Evolutionary conservation across 2,797 vertebrate genomes (phyloP).

Genomic region (Anabas testudineus): DNA sequence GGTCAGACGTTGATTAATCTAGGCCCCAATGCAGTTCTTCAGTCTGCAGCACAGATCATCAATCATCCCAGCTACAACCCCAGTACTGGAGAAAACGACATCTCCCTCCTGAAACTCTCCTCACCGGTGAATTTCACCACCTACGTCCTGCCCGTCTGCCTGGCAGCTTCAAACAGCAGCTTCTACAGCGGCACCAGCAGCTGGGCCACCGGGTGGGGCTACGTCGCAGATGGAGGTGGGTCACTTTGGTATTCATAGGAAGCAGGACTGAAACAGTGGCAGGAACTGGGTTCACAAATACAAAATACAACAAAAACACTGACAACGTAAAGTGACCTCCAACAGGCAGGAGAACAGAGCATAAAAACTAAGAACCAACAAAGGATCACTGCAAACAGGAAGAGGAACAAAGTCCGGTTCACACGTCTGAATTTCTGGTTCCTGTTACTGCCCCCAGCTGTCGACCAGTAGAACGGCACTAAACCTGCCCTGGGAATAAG

Average conservation of each 20-base stretch:
- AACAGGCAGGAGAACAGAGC: no score
- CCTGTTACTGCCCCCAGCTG: no score
- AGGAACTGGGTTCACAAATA: no score
- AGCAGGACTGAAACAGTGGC: background rate
- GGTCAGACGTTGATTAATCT: background rate
- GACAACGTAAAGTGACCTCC: no score
- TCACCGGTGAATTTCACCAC: conserved; percentile 46
- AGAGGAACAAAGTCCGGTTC: no score
- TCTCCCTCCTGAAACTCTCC: conserved; percentile 64
- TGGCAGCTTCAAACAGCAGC: conserved; percentile 53
- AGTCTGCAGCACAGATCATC: background rate
- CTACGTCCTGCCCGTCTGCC: conserved; percentile 62
- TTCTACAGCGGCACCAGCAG: conserved; percentile 22
- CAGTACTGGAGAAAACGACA: rapidly evolving
- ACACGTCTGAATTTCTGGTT: no score
- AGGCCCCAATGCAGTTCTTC: conserved; percentile 39
- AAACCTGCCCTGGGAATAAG: no score
- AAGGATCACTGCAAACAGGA: no score
- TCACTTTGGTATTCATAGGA: background rate
- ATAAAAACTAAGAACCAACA: no score
- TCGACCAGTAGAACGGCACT: no score
- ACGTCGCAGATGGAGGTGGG: conserved; percentile 5
- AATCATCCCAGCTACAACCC: background rate
- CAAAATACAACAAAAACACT: no score
- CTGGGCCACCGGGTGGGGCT: conserved; percentile 77